These are phyloP conservation scores for Trilocha varians DNA, from an alignment of 2,888 invertebrate genomes.

Conservation along the genomic window DNA sequence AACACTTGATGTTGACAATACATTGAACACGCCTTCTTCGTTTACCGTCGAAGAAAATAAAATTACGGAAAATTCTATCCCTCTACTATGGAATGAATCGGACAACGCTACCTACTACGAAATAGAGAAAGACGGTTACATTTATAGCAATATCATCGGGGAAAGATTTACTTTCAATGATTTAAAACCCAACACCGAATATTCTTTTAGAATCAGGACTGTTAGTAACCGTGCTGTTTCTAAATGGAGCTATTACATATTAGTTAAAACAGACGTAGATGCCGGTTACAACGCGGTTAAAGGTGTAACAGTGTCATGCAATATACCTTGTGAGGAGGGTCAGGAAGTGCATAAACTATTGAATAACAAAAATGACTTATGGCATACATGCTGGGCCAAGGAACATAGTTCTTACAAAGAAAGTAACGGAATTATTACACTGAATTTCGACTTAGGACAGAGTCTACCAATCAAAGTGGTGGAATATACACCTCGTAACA, in stretches of 20 bases:
- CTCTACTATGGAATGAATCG: conserved; percentile 34
- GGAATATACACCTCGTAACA: conserved; percentile 43
- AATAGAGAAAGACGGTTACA: conserved; percentile 44
- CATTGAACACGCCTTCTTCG: conserved; percentile 24
- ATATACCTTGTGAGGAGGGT: conserved; percentile 29
- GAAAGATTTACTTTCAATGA: conserved; percentile 32
- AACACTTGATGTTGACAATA: conserved; percentile 15
- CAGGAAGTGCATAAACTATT: conserved; percentile 33
- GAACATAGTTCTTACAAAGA: conserved; percentile 21
- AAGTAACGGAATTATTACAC: conserved; percentile 23
- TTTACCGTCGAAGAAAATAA: conserved; percentile 26
- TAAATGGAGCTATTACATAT: conserved; percentile 44
- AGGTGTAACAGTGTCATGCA: conserved; percentile 32
- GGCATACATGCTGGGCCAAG: conserved; percentile 39
- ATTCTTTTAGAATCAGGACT: conserved; percentile 45
- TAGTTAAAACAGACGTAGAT: conserved; percentile 29
- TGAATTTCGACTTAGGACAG: conserved; percentile 33
- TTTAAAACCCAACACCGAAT: conserved; percentile 31
- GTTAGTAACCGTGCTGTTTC: conserved; percentile 34
- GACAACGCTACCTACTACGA: conserved; percentile 37
- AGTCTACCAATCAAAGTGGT: conserved; percentile 34
- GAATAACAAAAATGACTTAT: conserved; percentile 24
- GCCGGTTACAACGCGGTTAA: conserved; percentile 32
- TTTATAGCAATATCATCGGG: conserved; percentile 40
- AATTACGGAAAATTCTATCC: conserved; percentile 31